Percentiles rank a stretch among this genome's conserved stretches.
Evolutionary conservation across 2,888 invertebrate species (phyloP).

Genomic region (Pammene aurita): DNA sequence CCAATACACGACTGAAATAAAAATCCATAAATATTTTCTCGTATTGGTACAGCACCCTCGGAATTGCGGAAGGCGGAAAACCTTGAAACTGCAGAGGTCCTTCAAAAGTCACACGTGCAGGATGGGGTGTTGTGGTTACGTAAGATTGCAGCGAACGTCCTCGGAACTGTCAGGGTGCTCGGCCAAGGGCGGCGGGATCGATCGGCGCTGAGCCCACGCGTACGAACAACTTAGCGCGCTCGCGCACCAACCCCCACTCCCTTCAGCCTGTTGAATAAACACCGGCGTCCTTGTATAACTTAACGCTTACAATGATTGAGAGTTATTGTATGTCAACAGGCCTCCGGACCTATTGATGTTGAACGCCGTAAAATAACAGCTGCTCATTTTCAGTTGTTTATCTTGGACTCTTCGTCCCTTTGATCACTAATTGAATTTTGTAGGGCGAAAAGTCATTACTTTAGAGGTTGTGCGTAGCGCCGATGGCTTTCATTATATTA

Average conservation of each 20-base stretch:
- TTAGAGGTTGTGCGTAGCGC: background rate
- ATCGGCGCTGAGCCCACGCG: slow-evolving; percentile 51
- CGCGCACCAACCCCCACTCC: slow-evolving; percentile 51
- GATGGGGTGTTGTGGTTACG: slow-evolving; percentile 58
- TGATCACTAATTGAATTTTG: slow-evolving; percentile 21
- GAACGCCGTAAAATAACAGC: slow-evolving; percentile 29
- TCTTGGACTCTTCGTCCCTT: slow-evolving; percentile 10
- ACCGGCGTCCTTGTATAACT: slow-evolving; percentile 43
- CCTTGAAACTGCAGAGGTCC: slow-evolving; percentile 38
- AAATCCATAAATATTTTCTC: slow-evolving; percentile 3
- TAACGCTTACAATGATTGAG: slow-evolving; percentile 32
- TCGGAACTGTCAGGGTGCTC: slow-evolving; percentile 60
- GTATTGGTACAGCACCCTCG: background rate
- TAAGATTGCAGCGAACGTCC: slow-evolving; percentile 72
- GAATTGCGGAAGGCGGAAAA: slow-evolving; percentile 11
- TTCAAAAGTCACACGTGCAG: slow-evolving; percentile 31
- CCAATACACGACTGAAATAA: background rate
- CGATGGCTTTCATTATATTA: background rate
- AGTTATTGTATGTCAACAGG: slow-evolving; percentile 38
- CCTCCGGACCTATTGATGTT: slow-evolving; percentile 30
- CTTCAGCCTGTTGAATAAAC: slow-evolving; percentile 55
- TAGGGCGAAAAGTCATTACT: slow-evolving; percentile 12
- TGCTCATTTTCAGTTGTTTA: slow-evolving; percentile 28
- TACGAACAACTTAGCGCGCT: slow-evolving; percentile 51
- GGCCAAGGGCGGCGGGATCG: slow-evolving; percentile 79